These are phyloP conservation scores for Fulmarus glacialis DNA, from an alignment of 2,113 vertebrate genomes.

Conservation along the genomic window DNA sequence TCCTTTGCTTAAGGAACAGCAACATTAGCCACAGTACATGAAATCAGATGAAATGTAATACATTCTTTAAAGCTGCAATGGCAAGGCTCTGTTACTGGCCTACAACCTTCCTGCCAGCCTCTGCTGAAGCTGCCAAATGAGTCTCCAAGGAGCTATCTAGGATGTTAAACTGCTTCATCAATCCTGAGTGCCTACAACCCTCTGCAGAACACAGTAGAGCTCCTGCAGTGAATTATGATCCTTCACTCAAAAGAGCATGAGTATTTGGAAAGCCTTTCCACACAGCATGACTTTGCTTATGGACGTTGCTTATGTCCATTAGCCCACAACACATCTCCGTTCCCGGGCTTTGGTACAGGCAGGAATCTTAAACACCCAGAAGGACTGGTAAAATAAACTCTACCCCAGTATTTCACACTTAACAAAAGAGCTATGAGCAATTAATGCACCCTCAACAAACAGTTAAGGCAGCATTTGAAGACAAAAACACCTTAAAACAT, in stretches of 20 bases:
- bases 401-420: not conserved
- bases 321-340: not conserved
- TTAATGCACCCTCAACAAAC: not conserved
- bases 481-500: not conserved
- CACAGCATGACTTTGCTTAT: not conserved
- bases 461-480: not conserved
- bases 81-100: not conserved
- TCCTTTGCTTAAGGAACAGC: not conserved
- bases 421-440: not conserved
- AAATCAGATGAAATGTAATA: not conserved
- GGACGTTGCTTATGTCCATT: not conserved
- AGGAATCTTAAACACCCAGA: not conserved
- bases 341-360: not conserved
- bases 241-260: not conserved
- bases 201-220: not conserved
- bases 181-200: not conserved
- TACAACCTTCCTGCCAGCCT: not conserved
- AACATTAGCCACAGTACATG: not conserved
- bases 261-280: not conserved
- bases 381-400: not conserved
- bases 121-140: not conserved
- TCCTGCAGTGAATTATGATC: not conserved
- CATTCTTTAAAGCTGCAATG: not conserved
- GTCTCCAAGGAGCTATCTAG: not conserved
- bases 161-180: not conserved